phyloP scores from a whole-genome alignment of 2,888 invertebrate species.

The Homarus gammarus region DNA sequence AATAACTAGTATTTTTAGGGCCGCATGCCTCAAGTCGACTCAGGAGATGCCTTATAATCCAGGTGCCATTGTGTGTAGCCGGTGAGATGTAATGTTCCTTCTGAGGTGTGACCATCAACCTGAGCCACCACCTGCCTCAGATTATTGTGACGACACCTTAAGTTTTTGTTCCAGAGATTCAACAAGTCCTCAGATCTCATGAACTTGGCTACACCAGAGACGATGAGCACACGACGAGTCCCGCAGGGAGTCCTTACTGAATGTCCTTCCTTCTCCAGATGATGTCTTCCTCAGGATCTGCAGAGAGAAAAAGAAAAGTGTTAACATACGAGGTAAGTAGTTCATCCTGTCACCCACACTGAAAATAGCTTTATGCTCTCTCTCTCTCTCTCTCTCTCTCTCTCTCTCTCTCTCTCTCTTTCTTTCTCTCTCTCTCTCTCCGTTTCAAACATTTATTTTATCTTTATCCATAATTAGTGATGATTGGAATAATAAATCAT shows the following conservation, averaged over 20 bases:
- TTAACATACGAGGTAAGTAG: neutral
- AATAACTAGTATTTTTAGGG: neutral
- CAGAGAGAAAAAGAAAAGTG: no score
- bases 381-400: constrained; percentile 3
- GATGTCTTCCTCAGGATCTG: no score
- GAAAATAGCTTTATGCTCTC: neutral
- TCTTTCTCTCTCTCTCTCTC: constrained; percentile 18
- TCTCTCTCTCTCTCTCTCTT: constrained; percentile 14
- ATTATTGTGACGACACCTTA: neutral
- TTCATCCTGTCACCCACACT: neutral
- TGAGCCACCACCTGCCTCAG: neutral
- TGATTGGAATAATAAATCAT: no score
- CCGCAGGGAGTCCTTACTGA: no score
- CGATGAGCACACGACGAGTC: no score
- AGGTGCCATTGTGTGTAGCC: neutral
- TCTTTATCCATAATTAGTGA: neutral
- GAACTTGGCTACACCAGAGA: no score
- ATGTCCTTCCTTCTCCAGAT: no score
- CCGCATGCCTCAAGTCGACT: neutral
- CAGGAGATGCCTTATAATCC: no score
- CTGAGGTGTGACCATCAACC: neutral
- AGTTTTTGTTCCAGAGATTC: neutral
- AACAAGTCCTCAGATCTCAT: no score
- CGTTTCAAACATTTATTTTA: neutral
- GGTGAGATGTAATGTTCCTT: neutral